A percentile compares a stretch with the other conserved stretches of the same genome.
phyloP scores from a whole-genome alignment of 2,888 invertebrate genomes.

The Cheilosia vulpina region DNA sequence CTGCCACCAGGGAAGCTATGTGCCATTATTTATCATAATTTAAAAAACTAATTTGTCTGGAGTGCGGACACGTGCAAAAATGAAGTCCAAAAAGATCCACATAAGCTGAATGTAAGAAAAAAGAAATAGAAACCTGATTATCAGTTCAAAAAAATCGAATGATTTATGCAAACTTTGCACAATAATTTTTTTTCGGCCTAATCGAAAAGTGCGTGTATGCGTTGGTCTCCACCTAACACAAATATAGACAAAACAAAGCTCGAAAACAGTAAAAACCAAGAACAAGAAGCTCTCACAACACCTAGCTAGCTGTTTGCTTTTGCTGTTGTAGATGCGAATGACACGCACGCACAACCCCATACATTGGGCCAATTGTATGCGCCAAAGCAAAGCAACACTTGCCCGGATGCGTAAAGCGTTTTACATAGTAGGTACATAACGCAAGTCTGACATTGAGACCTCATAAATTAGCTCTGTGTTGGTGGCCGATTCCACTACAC shows the following conservation, averaged over 20 bases:
- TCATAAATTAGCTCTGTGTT: constrained; percentile 23
- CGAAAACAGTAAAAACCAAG: background rate
- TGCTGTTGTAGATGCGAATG: constrained; percentile 42
- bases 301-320: background rate
- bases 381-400: constrained; percentile 62
- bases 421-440: constrained; percentile 36
- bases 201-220: constrained; percentile 62
- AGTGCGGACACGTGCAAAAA: constrained; percentile 65
- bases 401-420: constrained; percentile 62
- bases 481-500: background rate
- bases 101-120: background rate
- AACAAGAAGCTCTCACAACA: constrained; percentile 25
- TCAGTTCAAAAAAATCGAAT: constrained; percentile 24
- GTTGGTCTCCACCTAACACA: constrained; percentile 32
- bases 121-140: constrained; percentile 58
- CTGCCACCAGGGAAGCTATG: background rate
- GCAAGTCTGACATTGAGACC: constrained; percentile 68
- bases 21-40: constrained; percentile 38
- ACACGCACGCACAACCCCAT: constrained; percentile 17
- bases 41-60: constrained; percentile 44
- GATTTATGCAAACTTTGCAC: constrained; percentile 58
- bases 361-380: constrained; percentile 48
- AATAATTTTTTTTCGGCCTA: constrained; percentile 53
- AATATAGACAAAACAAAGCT: constrained; percentile 12
- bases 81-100: constrained; percentile 32